These are phyloP conservation scores for Arctia plantaginis DNA, from an alignment of 2,888 invertebrate genomes.

Conservation along the genomic window DNA sequence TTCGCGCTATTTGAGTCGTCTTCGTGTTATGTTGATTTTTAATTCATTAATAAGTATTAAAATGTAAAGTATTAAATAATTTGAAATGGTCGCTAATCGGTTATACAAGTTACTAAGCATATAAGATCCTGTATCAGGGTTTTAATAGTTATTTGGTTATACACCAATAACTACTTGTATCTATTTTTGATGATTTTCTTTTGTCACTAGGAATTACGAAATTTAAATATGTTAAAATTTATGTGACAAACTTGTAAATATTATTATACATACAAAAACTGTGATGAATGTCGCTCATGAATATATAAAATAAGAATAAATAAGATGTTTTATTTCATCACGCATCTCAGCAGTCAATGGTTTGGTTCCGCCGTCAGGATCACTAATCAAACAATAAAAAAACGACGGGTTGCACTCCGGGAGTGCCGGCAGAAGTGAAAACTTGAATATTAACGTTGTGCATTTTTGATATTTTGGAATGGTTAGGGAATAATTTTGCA, in stretches of 20 bases:
- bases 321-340: not conserved
- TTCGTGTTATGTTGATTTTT: not conserved
- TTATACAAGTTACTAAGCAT: slow-evolving; percentile 2
- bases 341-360: not conserved
- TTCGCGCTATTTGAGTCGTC: not conserved
- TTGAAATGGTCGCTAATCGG: not conserved
- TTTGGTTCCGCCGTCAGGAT: too few species aligned
- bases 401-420: too few species aligned
- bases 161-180: slow-evolving; percentile 8
- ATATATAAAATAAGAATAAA: slow-evolving; percentile 52
- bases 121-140: slow-evolving; percentile 48
- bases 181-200: slow-evolving; percentile 20
- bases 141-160: slow-evolving; percentile 18
- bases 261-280: slow-evolving; percentile 68
- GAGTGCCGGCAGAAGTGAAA: too few species aligned
- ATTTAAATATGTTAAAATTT: slow-evolving; percentile 15
- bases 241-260: slow-evolving; percentile 58
- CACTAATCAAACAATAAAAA: too few species aligned
- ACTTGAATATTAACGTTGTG: too few species aligned
- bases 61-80: not conserved
- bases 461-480: too few species aligned
- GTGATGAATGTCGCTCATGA: slow-evolving; percentile 81
- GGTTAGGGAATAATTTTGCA: too few species aligned
- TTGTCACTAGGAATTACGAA: not conserved
- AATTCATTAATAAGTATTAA: not conserved